phyloP scores from a whole-genome alignment of 2,888 invertebrate genomes.

The Idaea straminata region DNA sequence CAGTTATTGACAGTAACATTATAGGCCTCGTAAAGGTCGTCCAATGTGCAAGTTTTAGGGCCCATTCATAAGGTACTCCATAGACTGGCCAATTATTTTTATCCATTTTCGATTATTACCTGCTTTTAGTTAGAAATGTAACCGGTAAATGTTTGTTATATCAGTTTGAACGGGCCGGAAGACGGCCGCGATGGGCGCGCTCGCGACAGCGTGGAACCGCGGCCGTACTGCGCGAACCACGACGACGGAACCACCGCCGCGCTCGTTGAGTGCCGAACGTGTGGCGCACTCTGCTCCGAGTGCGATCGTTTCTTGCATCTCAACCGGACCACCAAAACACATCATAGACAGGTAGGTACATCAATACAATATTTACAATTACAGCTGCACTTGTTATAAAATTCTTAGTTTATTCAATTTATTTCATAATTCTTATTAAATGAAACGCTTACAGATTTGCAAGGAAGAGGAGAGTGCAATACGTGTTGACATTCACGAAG shows the following conservation, averaged over 20 bases:
- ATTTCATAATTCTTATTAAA: not conserved
- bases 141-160: not conserved
- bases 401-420: too few species aligned
- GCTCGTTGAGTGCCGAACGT: constrained; percentile 94
- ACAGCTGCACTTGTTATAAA: not conserved
- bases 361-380: not conserved
- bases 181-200: constrained; percentile 43
- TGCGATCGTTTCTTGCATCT: constrained; percentile 98
- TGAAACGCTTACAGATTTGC: constrained; percentile 82
- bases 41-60: too few species aligned
- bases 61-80: too few species aligned
- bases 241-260: constrained; percentile 97
- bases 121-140: not conserved
- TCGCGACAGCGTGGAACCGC: constrained; percentile 57
- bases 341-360: constrained; percentile 86
- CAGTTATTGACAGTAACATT: too few species aligned
- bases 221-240: constrained; percentile 96
- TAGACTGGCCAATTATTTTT: too few species aligned
- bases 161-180: constrained; percentile 29
- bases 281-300: constrained; percentile 96
- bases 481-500: constrained; percentile 97
- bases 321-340: constrained; percentile 90
- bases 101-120: not conserved
- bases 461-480: constrained; percentile 98
- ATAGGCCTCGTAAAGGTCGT: too few species aligned